phyloP scores from a whole-genome alignment of 2,113 vertebrate species.

The Clarias gariepinus region DNA sequence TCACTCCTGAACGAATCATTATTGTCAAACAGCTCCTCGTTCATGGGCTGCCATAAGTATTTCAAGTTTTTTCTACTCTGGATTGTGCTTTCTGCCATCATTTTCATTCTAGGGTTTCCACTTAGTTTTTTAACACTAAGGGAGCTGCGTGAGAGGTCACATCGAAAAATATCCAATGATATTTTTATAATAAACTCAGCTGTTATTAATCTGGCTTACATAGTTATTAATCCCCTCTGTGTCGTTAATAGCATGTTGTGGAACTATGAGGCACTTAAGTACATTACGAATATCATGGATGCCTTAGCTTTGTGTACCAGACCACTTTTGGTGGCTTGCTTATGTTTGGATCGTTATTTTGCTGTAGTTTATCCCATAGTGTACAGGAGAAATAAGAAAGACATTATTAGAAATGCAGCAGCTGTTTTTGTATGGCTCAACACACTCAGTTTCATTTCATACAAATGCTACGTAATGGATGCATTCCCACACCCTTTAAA shows the following conservation, averaged over 20 bases:
- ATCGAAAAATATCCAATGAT: neutral
- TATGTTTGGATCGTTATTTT: constrained; percentile 41
- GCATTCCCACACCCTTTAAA: neutral
- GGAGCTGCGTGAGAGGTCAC: neutral
- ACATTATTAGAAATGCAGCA: neutral
- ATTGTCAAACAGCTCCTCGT: neutral
- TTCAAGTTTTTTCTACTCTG: neutral
- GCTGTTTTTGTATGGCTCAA: constrained; percentile 3
- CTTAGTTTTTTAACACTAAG: neutral
- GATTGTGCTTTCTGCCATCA: neutral
- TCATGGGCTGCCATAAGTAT: neutral
- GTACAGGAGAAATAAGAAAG: constrained; percentile 27
- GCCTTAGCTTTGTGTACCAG: constrained; percentile 25
- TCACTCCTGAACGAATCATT: neutral
- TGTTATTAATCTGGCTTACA: constrained; percentile 13
- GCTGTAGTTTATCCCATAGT: constrained; percentile 37
- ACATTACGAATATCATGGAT: constrained; percentile 7
- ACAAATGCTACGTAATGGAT: too few species aligned
- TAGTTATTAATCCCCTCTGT: neutral
- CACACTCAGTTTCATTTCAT: neutral
- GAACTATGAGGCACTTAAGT: neutral
- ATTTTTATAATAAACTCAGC: constrained; percentile 36
- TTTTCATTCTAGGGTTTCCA: constrained; percentile 9
- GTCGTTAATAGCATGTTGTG: neutral
- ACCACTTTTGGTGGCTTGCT: constrained; percentile 25